A percentile compares a stretch with the other conserved stretches of the same genome.
Conservation (phyloP, 2,797 vertebrate genomes). For the Pristis pectinata region DNA sequence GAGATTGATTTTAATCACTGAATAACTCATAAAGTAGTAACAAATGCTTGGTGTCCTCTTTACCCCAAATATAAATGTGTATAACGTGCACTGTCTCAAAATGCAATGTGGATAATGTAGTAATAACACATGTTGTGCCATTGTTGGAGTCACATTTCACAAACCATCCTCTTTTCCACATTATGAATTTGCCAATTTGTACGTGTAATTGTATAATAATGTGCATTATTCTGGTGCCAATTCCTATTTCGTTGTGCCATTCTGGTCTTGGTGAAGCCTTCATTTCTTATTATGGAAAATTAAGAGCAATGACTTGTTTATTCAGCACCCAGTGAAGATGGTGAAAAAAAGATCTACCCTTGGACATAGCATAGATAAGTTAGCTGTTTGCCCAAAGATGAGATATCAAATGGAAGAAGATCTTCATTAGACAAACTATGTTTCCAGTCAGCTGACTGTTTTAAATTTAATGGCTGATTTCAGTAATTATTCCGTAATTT, state of each 20-base stretch:
- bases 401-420: background rate
- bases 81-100: background rate
- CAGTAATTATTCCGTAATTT: too few relatives aligned
- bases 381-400: too few relatives aligned
- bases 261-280: background rate
- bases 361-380: too few relatives aligned
- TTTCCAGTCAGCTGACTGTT: background rate
- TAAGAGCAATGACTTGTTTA: background rate
- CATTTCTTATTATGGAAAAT: background rate
- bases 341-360: background rate
- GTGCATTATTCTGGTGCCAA: background rate
- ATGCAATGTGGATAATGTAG: background rate
- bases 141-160: background rate
- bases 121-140: background rate
- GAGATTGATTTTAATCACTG: background rate
- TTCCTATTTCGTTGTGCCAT: background rate
- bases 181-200: background rate
- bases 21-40: background rate
- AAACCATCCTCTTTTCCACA: background rate
- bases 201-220: too few relatives aligned
- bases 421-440: background rate
- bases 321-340: background rate
- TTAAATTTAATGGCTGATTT: background rate
- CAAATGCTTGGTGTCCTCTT: background rate
- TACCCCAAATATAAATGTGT: background rate